Evolutionary conservation across 2,888 invertebrate genomes (phyloP).

Genomic region (Hesperia comma): DNA sequence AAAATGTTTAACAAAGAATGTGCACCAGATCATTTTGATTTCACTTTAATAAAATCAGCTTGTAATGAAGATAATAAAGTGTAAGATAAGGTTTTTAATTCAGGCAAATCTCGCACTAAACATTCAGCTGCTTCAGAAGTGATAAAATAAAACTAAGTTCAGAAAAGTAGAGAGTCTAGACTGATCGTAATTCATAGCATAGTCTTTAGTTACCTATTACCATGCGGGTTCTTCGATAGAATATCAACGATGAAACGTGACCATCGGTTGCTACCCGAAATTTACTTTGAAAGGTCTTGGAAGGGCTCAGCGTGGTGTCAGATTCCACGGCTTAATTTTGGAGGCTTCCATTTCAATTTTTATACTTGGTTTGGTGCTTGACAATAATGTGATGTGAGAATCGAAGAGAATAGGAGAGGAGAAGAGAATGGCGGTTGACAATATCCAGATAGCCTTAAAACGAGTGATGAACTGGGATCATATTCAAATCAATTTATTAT

Average conservation of each 20-base stretch:
- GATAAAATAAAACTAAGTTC: too few relatives aligned
- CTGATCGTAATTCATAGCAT: constrained; percentile 56
- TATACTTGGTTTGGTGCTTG: not conserved
- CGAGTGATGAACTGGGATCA: too few relatives aligned
- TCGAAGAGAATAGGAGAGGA: not conserved
- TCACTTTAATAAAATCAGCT: too few relatives aligned
- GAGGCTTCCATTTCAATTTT: constrained; percentile 6
- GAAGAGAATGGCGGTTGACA: too few relatives aligned
- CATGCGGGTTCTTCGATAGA: constrained; percentile 54
- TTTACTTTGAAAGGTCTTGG: constrained; percentile 32
- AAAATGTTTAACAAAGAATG: too few relatives aligned
- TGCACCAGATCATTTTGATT: too few relatives aligned
- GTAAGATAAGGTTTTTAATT: too few relatives aligned
- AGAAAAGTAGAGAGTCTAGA: constrained; percentile 35
- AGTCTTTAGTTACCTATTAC: constrained; percentile 55
- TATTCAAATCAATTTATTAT: too few relatives aligned
- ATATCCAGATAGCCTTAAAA: too few relatives aligned
- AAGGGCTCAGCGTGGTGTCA: constrained; percentile 29
- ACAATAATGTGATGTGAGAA: not conserved
- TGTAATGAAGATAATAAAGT: too few relatives aligned
- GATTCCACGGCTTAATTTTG: constrained; percentile 14
- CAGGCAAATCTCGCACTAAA: too few relatives aligned
- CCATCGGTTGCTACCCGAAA: constrained; percentile 43
- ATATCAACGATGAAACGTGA: constrained; percentile 60
- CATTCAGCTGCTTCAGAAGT: too few relatives aligned